Conservation (phyloP, 2,113 vertebrate species). For the Oreotragus oreotragus region DNA sequence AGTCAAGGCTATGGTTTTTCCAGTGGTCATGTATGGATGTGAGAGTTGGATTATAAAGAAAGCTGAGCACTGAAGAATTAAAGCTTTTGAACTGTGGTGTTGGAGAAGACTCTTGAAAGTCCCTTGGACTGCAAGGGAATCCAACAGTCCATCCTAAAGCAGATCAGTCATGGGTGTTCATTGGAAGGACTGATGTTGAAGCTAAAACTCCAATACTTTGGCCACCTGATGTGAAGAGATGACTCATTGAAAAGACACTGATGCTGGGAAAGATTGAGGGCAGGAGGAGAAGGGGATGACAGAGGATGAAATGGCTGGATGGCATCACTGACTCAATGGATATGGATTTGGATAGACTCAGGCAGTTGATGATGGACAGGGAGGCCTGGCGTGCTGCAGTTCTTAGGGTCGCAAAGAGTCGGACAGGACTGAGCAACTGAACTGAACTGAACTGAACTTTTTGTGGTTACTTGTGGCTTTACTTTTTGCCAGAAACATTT, state of each 20-base stretch:
- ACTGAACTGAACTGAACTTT: not conserved
- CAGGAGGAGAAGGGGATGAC: not conserved
- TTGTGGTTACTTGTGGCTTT: not conserved
- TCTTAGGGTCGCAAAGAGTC: fast-evolving
- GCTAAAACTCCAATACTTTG: not conserved
- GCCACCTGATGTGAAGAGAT: not conserved
- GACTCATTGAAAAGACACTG: not conserved
- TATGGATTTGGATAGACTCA: not conserved
- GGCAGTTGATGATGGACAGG: not conserved
- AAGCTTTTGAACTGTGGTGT: no score
- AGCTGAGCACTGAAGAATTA: not conserved
- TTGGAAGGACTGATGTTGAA: not conserved
- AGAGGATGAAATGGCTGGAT: not conserved
- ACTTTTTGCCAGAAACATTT: not conserved
- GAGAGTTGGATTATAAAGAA: not conserved
- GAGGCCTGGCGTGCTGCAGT: fast-evolving
- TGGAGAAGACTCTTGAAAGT: no score
- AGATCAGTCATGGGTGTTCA: no score
- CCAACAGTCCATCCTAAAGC: no score
- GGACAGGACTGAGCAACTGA: fast-evolving
- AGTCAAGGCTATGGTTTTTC: not conserved
- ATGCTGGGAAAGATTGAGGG: not conserved
- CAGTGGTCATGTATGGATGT: not conserved
- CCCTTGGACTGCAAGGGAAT: no score
- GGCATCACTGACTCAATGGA: not conserved